Conservation (phyloP, 2,113 vertebrate genomes). For the Poecilia latipinna region DNA sequence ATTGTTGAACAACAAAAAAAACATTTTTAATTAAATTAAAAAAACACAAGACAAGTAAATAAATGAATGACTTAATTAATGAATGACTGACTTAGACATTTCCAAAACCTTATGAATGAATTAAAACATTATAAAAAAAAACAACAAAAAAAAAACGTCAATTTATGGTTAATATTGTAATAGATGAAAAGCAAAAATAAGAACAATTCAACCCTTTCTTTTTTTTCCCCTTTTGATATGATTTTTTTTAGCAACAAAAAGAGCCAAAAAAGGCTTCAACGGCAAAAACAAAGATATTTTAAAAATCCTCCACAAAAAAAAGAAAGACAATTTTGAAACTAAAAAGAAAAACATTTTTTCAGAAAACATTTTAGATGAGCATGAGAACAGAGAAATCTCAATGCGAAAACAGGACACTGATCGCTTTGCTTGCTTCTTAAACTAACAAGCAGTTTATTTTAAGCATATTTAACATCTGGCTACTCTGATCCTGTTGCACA, state of each 20-base stretch:
- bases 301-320: background rate
- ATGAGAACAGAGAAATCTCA: background rate
- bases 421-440: constrained; percentile 11
- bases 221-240: no score
- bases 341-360: no score
- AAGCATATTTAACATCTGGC: constrained; percentile 60
- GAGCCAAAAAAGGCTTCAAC: background rate
- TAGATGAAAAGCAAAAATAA: no score
- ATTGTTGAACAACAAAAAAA: background rate
- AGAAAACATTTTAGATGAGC: background rate
- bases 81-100: no score
- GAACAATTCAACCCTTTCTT: no score
- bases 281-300: no score
- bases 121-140: background rate
- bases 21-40: background rate
- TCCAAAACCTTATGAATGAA: no score
- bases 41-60: background rate
- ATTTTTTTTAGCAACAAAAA: no score
- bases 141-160: no score
- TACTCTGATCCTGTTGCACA: constrained; percentile 51
- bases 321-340: no score
- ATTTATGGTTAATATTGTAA: no score
- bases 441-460: constrained; percentile 22
- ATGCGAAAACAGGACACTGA: background rate
- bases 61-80: no score